Evolutionary conservation across 1,140 invertebrate genomes (phyloP).

Genomic region (Pantala flavescens): DNA sequence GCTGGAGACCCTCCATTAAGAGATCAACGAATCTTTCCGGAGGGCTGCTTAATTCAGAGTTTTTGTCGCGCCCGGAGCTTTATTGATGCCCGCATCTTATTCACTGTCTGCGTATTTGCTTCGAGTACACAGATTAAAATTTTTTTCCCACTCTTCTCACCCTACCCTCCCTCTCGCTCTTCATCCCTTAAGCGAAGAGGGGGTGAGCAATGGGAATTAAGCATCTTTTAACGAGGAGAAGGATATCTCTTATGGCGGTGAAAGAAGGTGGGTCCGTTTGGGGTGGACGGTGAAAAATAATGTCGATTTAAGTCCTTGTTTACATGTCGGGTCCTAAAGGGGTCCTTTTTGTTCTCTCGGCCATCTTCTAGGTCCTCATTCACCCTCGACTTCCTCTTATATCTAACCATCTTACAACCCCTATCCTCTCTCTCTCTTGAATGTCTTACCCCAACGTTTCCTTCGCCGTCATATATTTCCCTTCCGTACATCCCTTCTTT

Average conservation of each 20-base stretch:
- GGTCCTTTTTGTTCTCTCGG: no score
- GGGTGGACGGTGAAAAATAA: not conserved
- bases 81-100: constrained; percentile 9
- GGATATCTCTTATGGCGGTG: not conserved
- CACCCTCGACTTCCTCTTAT: no score
- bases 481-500: no score
- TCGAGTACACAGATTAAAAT: not conserved
- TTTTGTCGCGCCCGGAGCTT: not conserved
- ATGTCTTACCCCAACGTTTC: no score
- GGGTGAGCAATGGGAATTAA: not conserved
- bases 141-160: not conserved
- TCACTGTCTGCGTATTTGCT: not conserved
- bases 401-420: no score
- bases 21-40: not conserved
- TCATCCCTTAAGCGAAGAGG: not conserved
- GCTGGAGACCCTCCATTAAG: not conserved
- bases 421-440: no score
- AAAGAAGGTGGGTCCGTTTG: not conserved
- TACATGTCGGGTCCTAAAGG: not conserved
- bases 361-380: no score
- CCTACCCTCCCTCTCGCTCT: not conserved
- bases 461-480: no score
- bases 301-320: not conserved
- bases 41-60: not conserved
- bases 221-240: constrained; percentile 1